These are phyloP conservation scores for Amphiprion clarkii DNA, from an alignment of 2,797 vertebrate genomes.

Conservation along the genomic window DNA sequence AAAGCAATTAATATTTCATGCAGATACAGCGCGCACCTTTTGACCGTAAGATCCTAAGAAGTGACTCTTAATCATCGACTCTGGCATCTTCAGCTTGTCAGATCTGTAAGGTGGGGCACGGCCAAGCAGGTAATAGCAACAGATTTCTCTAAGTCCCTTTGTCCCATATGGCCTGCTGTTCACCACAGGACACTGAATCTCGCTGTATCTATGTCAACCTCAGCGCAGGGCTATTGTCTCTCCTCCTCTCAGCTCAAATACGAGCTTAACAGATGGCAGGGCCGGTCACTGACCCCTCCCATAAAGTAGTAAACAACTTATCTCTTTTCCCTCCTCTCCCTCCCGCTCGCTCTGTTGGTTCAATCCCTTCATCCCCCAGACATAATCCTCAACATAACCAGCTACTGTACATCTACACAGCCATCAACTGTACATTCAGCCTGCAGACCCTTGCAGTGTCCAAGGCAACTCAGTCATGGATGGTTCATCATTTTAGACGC, in stretches of 20 bases:
- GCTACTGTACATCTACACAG: conserved; percentile 37
- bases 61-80: conserved; percentile 18
- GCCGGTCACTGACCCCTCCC: conserved; percentile 64
- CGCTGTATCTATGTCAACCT: conserved; percentile 64
- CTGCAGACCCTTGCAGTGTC: conserved; percentile 15
- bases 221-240: conserved; percentile 52
- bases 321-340: conserved; percentile 36
- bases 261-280: conserved; percentile 75
- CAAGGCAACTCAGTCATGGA: background rate
- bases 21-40: background rate
- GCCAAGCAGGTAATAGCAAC: conserved; percentile 52
- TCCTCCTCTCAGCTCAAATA: conserved; percentile 48
- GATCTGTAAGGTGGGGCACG: conserved; percentile 28
- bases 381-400: conserved; percentile 61
- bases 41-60: conserved; percentile 17
- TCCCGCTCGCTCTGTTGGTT: conserved; percentile 34
- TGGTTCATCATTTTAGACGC: background rate
- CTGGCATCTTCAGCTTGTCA: conserved; percentile 26
- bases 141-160: conserved; percentile 65
- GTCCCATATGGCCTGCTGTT: conserved; percentile 63
- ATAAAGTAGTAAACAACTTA: conserved; percentile 78
- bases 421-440: conserved; percentile 14
- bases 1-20: conserved; percentile 5
- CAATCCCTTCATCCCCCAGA: conserved; percentile 58
- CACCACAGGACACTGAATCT: conserved; percentile 55